phyloP scores from a whole-genome alignment of 2,113 vertebrate species.

The Tachysurus fulvidraco region DNA sequence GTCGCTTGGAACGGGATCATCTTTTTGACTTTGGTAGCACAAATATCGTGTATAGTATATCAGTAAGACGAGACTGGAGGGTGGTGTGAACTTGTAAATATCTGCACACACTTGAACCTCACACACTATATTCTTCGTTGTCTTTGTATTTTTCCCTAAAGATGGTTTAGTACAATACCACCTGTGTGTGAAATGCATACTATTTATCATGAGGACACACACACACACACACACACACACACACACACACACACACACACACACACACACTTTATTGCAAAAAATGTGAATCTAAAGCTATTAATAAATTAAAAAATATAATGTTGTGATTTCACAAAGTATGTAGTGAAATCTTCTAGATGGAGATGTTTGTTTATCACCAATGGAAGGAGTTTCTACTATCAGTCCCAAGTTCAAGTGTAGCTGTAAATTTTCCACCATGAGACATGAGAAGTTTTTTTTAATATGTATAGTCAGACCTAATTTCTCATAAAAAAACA shows the following conservation, averaged over 20 bases:
- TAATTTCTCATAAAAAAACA: neutral
- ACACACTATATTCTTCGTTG: slow-evolving; percentile 4
- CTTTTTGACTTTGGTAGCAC: slow-evolving; percentile 14
- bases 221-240: neutral
- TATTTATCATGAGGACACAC: neutral
- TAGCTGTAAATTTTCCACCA: neutral
- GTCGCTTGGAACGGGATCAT: slow-evolving; percentile 11
- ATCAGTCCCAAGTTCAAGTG: neutral
- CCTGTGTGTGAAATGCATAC: slow-evolving; percentile 3
- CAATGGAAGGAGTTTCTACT: neutral
- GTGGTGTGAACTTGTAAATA: slow-evolving; percentile 19
- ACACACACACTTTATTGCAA: neutral
- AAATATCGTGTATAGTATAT: slow-evolving; percentile 21
- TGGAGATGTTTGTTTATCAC: neutral
- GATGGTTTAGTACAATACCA: neutral
- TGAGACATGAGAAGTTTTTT: neutral
- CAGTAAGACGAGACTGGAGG: slow-evolving; percentile 23
- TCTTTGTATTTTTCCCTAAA: slow-evolving; percentile 12
- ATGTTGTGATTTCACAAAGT: neutral
- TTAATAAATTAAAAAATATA: neutral
- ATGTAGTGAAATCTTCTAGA: neutral
- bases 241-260: neutral
- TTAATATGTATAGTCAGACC: neutral
- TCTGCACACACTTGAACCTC: slow-evolving; percentile 12
- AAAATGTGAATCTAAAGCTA: neutral